A percentile compares a stretch with the other conserved stretches of the same genome.
These are phyloP conservation scores for Dromaius novaehollandiae DNA, from an alignment of 2,113 vertebrate genomes.

Conservation along the genomic window DNA sequence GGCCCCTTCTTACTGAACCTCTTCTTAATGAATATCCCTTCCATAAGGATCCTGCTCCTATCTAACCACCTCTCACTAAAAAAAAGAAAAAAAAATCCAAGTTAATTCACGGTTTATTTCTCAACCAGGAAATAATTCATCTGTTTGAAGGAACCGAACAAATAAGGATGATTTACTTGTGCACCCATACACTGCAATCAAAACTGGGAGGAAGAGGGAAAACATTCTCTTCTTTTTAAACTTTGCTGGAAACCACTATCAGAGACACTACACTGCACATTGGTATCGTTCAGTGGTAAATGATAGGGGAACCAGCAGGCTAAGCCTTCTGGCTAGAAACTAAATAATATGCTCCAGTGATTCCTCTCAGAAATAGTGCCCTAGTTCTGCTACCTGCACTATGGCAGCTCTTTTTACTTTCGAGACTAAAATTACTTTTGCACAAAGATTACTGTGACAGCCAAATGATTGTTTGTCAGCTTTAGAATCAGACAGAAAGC, in stretches of 20 bases:
- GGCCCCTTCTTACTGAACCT: rapidly evolving
- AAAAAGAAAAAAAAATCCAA: neutral
- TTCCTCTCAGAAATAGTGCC: constrained; percentile 30
- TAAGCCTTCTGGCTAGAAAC: neutral
- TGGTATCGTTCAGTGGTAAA: neutral
- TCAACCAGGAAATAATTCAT: neutral
- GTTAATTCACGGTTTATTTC: neutral
- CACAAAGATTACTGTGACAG: neutral
- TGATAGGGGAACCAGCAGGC: neutral
- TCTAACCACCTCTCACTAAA: neutral
- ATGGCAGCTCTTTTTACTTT: neutral
- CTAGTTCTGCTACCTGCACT: neutral
- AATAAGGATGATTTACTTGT: neutral
- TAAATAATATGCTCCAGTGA: constrained; percentile 10
- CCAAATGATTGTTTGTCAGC: neutral
- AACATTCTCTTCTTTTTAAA: neutral
- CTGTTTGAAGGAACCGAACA: neutral
- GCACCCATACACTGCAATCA: neutral
- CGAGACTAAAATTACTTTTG: neutral
- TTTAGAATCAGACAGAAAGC: neutral
- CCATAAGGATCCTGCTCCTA: neutral
- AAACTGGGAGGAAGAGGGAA: neutral
- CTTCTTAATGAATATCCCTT: neutral
- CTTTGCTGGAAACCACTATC: neutral
- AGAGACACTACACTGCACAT: neutral